Evolutionary conservation across 2,797 vertebrate genomes (phyloP).

Genomic region (Phrynocephalus guinanensis): DNA sequence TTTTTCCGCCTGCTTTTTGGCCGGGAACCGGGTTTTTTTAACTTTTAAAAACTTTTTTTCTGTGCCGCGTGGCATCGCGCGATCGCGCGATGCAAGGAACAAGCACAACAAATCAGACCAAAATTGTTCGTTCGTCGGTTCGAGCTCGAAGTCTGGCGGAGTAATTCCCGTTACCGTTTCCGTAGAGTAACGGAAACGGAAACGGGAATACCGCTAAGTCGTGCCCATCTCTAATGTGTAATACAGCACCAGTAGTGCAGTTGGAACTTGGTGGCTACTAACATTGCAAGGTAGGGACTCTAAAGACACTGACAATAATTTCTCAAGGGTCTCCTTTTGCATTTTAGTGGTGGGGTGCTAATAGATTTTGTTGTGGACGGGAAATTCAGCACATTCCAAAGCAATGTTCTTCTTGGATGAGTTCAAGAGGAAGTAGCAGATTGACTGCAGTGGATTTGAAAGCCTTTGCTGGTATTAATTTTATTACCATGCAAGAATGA

Average conservation of each 20-base stretch:
- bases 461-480: not conserved
- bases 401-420: not conserved
- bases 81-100: too few species aligned
- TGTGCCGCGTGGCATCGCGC: too few species aligned
- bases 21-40: too few species aligned
- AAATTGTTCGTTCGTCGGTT: too few species aligned
- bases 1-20: too few species aligned
- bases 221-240: too few species aligned
- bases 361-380: not conserved
- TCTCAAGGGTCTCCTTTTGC: not conserved
- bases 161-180: too few species aligned
- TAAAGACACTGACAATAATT: conserved; percentile 8
- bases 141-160: too few species aligned
- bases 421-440: not conserved
- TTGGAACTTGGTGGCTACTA: not conserved
- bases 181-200: too few species aligned
- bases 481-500: not conserved
- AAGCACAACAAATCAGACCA: too few species aligned
- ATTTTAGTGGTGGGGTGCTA: not conserved
- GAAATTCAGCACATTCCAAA: not conserved
- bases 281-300: not conserved
- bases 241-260: not conserved
- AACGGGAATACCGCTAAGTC: too few species aligned
- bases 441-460: not conserved
- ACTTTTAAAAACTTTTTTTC: too few species aligned